A percentile compares a stretch with the other conserved stretches of the same genome.
Evolutionary conservation across 1,140 invertebrate genomes (phyloP).

Genomic region (Sesamia nonagrioides): DNA sequence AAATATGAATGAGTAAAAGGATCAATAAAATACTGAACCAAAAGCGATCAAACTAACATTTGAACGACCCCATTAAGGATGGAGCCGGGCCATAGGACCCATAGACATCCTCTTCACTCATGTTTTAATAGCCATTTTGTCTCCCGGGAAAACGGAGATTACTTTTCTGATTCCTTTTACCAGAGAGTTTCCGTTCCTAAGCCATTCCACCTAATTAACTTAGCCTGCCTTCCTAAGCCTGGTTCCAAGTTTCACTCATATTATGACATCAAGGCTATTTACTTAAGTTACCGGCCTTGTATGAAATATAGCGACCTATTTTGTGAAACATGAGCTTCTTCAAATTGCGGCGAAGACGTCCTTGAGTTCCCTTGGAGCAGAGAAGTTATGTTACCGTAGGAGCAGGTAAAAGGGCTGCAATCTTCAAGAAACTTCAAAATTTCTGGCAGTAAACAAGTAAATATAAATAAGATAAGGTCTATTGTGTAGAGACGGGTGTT

Average conservation of each 20-base stretch:
- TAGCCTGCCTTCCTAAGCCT: slow-evolving; percentile 10
- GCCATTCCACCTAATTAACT: slow-evolving; percentile 36
- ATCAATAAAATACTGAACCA: neutral
- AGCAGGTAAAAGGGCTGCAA: neutral
- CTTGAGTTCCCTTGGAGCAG: slow-evolving; percentile 17
- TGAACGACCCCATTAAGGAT: neutral
- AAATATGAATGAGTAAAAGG: too few species aligned
- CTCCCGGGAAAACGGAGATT: slow-evolving; percentile 10
- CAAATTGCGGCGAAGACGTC: neutral
- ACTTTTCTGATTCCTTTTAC: slow-evolving; percentile 16
- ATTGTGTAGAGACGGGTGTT: slow-evolving; percentile 8
- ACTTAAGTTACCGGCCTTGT: slow-evolving; percentile 7
- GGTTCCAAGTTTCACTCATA: slow-evolving; percentile 3
- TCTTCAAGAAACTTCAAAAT: slow-evolving; percentile 22
- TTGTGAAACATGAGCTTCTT: slow-evolving; percentile 13
- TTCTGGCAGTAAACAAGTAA: neutral
- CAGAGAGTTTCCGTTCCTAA: slow-evolving; percentile 5
- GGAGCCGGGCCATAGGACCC: neutral
- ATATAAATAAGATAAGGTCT: slow-evolving; percentile 31
- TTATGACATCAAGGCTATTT: slow-evolving; percentile 11
- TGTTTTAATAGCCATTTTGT: slow-evolving; percentile 28
- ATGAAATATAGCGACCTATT: slow-evolving; percentile 25
- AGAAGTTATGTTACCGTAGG: slow-evolving; percentile 6
- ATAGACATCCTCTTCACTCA: neutral
- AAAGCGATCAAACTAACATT: neutral